Conservation (phyloP, 2,113 vertebrate species). For the Erythrocercus mccallii region DNA sequence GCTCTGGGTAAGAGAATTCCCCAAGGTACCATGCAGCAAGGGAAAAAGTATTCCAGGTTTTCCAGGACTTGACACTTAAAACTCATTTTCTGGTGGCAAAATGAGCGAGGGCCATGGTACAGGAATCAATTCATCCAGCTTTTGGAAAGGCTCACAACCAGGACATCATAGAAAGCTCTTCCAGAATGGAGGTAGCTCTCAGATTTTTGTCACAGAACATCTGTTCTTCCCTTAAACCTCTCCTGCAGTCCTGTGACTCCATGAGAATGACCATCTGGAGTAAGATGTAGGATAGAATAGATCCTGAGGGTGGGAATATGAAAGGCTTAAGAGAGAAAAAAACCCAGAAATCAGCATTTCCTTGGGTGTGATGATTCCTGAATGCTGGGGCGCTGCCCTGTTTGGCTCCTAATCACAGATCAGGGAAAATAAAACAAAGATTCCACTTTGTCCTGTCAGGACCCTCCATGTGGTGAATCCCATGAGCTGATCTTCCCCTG, state of each 20-base stretch:
- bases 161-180: neutral
- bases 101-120: accelerated
- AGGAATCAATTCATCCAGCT: neutral
- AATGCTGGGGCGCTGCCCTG: neutral
- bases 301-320: neutral
- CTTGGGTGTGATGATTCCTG: neutral
- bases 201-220: neutral
- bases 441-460: neutral
- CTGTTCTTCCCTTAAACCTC: neutral
- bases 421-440: neutral
- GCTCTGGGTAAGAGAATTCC: neutral
- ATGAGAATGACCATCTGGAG: neutral
- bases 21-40: neutral
- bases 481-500: neutral
- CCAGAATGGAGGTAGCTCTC: neutral
- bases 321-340: neutral
- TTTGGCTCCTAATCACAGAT: neutral
- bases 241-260: neutral
- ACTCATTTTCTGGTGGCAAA: neutral
- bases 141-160: neutral
- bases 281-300: neutral
- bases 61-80: neutral
- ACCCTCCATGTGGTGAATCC: neutral
- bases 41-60: neutral
- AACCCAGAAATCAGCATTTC: neutral